These are phyloP conservation scores for Gobionotothen gibberifrons DNA, from an alignment of 2,797 vertebrate genomes.

Conservation along the genomic window DNA sequence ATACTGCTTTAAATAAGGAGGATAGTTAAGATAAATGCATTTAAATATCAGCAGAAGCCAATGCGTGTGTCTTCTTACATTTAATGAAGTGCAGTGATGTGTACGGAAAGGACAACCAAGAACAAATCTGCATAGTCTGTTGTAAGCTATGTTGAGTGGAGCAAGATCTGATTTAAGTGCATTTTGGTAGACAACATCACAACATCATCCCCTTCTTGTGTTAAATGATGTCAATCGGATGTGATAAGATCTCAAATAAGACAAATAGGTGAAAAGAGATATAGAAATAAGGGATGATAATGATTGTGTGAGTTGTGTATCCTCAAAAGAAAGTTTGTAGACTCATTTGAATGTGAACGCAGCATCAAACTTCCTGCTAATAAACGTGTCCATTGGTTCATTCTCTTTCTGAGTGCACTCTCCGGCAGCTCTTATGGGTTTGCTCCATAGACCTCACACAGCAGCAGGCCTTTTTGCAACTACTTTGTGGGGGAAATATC, in stretches of 20 bases:
- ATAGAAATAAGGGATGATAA: not conserved
- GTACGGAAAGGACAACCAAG: no score
- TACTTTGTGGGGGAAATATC: not conserved
- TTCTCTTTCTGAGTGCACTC: not conserved
- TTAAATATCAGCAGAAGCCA: no score
- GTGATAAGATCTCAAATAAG: constrained; percentile 5
- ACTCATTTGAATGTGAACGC: no score
- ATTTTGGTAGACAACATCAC: no score
- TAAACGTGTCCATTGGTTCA: not conserved
- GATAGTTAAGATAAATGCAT: no score
- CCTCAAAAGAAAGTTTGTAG: no score
- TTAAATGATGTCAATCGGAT: not conserved
- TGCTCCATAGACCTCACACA: not conserved
- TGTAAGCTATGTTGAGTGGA: no score
- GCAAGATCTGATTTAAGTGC: no score
- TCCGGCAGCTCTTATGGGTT: constrained; percentile 11
- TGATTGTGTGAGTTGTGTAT: not conserved
- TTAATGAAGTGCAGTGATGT: no score
- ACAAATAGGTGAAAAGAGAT: constrained; percentile 18
- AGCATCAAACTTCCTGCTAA: constrained; percentile 6
- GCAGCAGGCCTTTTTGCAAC: not conserved
- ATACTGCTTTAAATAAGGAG: no score
- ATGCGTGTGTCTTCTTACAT: no score
- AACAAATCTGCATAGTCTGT: no score
- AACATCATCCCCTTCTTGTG: not conserved